Base-by-base conservation (phyloP, 2,888 invertebrate genomes). In the Rotaria macrura region DNA sequence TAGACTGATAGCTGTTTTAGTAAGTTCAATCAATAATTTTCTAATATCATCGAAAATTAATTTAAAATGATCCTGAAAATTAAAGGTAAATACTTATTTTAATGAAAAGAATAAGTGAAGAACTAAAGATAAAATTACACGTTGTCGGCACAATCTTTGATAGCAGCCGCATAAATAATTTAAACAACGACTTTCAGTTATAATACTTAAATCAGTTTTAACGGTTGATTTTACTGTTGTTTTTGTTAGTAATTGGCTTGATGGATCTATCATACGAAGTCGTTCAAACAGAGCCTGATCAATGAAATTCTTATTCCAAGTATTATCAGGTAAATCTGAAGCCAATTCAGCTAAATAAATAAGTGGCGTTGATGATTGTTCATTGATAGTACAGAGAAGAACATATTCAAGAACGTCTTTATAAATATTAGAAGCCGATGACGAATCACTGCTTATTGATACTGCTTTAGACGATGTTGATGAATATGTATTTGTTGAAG, bases 231-330 rank as follows among this genome's bases (percentile, higher is more conserved):
- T 7, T 40, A 10, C 43, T 40, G 79, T 79, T 25, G 9, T 9
- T 79, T 40, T 7, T 10, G 12, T 38, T 38, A 40, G 12, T 43
- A 79, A n/a, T 14, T 43, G 43, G 43, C 9, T 43, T 40, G 43
- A 23, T n/a, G 79, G 43, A 43, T 79, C 43, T 10, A n/a, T 7
- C 40, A 79, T 40, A 12, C n/a, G 79, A 25, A 79, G n/a, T 43
- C 79, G 79, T 79, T 79, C 79, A n/a, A 79, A 79, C n/a, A 79
- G n/a, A 25, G 79, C 79, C 43, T 79, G 43, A 43, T 79, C 43
- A 12, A 79, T 12, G 1, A 43, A 6, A 43, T 79, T 79, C 12
- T 79, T 79, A n/a, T 79, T 14, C 79, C 43, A 79, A 4, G 4
- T 25, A 10, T n/a, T n/a, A n/a, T 43, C 43, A 23, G 79, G 65